Percentiles rank a stretch among this genome's conserved stretches.
These are phyloP conservation scores for Brenthis hecate DNA, from an alignment of 2,888 invertebrate species.

Conservation along the genomic window DNA sequence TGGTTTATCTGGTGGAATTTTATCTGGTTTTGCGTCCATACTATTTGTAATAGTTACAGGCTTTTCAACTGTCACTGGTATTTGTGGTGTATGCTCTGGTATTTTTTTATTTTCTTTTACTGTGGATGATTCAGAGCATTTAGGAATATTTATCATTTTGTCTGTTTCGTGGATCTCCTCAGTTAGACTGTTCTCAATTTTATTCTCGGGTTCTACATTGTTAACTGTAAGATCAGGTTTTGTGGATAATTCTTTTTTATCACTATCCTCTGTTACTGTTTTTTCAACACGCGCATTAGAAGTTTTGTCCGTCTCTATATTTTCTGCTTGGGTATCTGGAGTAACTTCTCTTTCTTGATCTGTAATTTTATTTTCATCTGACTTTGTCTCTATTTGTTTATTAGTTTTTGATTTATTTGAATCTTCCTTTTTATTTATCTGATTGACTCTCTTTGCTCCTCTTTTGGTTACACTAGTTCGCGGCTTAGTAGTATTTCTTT, in stretches of 20 bases:
- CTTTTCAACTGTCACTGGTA: slow-evolving; percentile 36
- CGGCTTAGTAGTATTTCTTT: slow-evolving; percentile 57
- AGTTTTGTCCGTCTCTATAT: slow-evolving; percentile 4
- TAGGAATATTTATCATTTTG: slow-evolving; percentile 4
- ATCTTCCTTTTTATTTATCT: background rate
- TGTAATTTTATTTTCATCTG: background rate
- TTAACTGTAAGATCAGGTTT: background rate
- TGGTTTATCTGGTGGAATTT: slow-evolving; percentile 41
- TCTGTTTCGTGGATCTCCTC: slow-evolving; percentile 1
- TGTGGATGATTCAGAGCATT: slow-evolving; percentile 20
- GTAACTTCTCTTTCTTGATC: background rate
- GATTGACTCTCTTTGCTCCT: slow-evolving; percentile 36
- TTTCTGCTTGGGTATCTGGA: slow-evolving; percentile 1
- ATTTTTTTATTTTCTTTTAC: slow-evolving; percentile 28
- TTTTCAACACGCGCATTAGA: background rate
- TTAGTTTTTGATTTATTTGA: background rate
- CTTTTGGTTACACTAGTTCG: slow-evolving; percentile 46
- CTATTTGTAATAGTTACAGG: slow-evolving; percentile 36
- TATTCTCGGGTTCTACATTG: slow-evolving; percentile 18
- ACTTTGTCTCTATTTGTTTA: background rate
- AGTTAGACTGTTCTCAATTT: slow-evolving; percentile 10
- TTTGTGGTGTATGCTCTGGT: slow-evolving; percentile 14
- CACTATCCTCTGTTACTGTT: slow-evolving; percentile 6
- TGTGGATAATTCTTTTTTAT: slow-evolving; percentile 8
- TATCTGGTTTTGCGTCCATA: slow-evolving; percentile 41